Base-by-base conservation (phyloP, 2,797 vertebrate species). In the Pipistrellus nathusii region DNA sequence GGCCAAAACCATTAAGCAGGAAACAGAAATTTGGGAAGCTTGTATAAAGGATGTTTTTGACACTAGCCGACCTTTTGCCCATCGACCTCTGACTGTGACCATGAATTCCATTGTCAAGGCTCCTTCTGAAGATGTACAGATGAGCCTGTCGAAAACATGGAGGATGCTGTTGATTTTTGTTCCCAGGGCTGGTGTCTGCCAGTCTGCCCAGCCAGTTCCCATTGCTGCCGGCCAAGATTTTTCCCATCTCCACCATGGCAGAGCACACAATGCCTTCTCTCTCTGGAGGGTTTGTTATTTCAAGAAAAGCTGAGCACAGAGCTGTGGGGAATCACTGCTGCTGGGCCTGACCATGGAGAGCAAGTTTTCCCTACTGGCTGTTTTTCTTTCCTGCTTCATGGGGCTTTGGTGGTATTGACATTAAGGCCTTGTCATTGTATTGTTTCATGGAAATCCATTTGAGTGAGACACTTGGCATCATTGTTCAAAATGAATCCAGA, bases 281-380 rank as follows among this genome's bases (percentile, higher is more conserved):
- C 73, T 81, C 91, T 0, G 0, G 86, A 96, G 72, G 41, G 64
- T 73, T 97, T 97, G 92, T 97, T 98, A 96, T 98, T 98, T 97
- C 94, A 97, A 97, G 95, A 93, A 21, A 94, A 97, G 96, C 94
- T 87, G 48, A 97, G 95, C 87, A 90, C 64, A 57, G 87, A 46
- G 15, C 64, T 83, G 48, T 53, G 84, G 85, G 69, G 89, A 95
- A 90, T 95, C 92, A 87, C 93, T 94, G 89, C 95, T 71, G 18
- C 91, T 92, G 30, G 32, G 64, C 97, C 93, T 96, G 96, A 97
- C 95, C 94, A 89, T 94, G 17, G 41, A 95, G 95, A 97, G 92
- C 94, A 94, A 57, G 93, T 84, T 84, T 97, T 88, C 91, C 91
- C 93, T 95, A 80, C 88, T 85, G 80, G 68, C 89, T 95, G 57